Evolutionary conservation across 2,888 invertebrate genomes (phyloP).

Genomic region (Tachina grossa): DNA sequence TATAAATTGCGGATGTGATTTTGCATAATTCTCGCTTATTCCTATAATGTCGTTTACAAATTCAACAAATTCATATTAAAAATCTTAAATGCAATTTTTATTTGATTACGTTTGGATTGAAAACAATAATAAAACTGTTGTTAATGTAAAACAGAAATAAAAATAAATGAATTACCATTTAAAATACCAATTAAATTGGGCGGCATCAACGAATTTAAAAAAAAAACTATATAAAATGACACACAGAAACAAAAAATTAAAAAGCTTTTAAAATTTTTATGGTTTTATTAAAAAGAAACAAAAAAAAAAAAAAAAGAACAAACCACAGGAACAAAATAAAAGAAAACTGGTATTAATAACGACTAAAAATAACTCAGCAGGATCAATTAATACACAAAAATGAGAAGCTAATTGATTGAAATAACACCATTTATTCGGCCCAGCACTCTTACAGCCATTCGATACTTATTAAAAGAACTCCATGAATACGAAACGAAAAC

Average conservation of each 20-base stretch:
- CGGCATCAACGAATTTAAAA: not conserved
- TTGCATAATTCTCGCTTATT: not conserved
- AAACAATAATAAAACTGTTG: conserved; percentile 45
- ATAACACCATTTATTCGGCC: conserved; percentile 57
- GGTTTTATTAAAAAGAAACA: conserved; percentile 58
- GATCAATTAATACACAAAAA: conserved; percentile 57
- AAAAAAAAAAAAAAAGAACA: not conserved
- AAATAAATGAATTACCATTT: conserved; percentile 80
- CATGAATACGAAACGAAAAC: conserved; percentile 37
- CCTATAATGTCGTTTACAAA: conserved; percentile 11
- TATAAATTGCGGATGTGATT: conserved; percentile 10
- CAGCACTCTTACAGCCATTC: not conserved
- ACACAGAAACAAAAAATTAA: conserved; percentile 39
- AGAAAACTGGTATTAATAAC: conserved; percentile 60
- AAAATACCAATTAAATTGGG: conserved; percentile 73
- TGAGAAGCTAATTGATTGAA: conserved; percentile 65
- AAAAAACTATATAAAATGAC: conserved; percentile 29
- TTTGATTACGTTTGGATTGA: conserved; percentile 41
- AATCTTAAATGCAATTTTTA: conserved; percentile 37
- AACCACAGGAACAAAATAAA: conserved; percentile 16
- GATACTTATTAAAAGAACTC: conserved; percentile 28
- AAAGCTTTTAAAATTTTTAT: conserved; percentile 71
- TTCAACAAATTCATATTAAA: conserved; percentile 50
- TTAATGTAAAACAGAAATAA: conserved; percentile 75
- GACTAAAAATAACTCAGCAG: conserved; percentile 62